Evolutionary conservation across 2,888 invertebrate genomes (phyloP), one percentile per base, ranked within the genome.

Genomic region (Cheilosia pagana): DNA sequence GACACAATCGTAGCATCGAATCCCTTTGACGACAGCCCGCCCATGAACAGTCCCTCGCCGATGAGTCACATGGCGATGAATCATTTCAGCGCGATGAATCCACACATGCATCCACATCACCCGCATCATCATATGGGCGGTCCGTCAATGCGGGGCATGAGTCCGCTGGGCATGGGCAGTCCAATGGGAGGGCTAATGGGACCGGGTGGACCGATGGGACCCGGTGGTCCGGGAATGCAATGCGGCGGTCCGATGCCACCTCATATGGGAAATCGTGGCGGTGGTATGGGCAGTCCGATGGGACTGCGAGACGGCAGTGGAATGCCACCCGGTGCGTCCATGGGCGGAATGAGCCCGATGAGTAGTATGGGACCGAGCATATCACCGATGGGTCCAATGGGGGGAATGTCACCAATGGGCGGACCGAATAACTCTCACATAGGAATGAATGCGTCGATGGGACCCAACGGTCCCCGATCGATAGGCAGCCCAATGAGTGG

Each of bases 1-100:
- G 98, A 98, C 90, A 98, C 98, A 79, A 97, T 98, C 90, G 95
- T 98, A 83, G 98, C 98, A 76, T 97, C 97, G 86, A 98, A 98
- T 92, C 98, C 98, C 45, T 98, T 98, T 91, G 98, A 98, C 92
- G 98, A 98, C 91, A 96, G 96, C 68, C 91, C 91, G 70, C 91
- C 91, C 86, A 91, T 91, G 60, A 94, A 94, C 62, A 90, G 89
- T 87, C 89, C 90, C 25, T 89, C 90, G 23, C 89, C 89, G 48
- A 93, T 94, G 60, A 92, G 93, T 87, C 92, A 94, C 90, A 94
- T 94, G 89, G 95, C 95, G 85, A 94, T 95, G 90, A 94, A 94
- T 43, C 94, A 94, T 63, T 95, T 95, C 95, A 89, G 89, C 5
- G 89, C 89, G 16, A 88, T 89, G 31, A 94, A 94, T 92, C 94